Base-by-base conservation (phyloP, 1,140 invertebrate species). In the Diplogasteroides magnus region DNA sequence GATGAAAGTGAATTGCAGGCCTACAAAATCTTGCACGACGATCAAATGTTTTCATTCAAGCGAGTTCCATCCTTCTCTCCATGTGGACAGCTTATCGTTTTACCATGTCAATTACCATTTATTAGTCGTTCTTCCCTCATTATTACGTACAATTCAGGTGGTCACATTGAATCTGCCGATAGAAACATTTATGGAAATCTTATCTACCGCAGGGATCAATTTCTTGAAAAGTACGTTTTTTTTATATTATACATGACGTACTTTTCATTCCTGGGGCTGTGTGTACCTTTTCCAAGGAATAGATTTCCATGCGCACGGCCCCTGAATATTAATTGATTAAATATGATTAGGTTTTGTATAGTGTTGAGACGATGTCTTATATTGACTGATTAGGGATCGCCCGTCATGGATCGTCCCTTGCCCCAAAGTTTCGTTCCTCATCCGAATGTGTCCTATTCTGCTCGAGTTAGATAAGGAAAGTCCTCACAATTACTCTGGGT, bases 21-120 rank as follows among this genome's bases (percentile, higher is more conserved):
- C 15, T 74, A 69, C 64, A 64, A 70, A 25, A 25, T 75, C 60
- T 75, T 75, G 48, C 74, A 75, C 67, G 74, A 75, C 60, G 74
- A 74, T 62, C 72, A 73, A 57, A 27, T 75, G 28, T 55, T 64
- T 23, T 64, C 61, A n/a, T 75, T 75, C 62, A 29, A 62, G 19
- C 67, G 74, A 37, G 31, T 57, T 0, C 29, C 61, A 2, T 37
- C 23, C 11, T 75, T 75, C 31, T 71, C 72, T 1, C 71, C 74
- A 14, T 66, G 69, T 29, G 74, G 74, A 27, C 63, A 75, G 55
- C 59, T 71, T 19, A 62, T 75, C 29, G 60, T 71, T 58, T 72
- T 64, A 3, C 74, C 74, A 2, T 68, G 73, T 74, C 27, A 48
- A 37, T 67, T 23, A 13, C 25, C 25, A 13, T 26, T 26, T 61